phyloP scores from a whole-genome alignment of 1,140 invertebrate genomes.

The Vanessa atalanta region DNA sequence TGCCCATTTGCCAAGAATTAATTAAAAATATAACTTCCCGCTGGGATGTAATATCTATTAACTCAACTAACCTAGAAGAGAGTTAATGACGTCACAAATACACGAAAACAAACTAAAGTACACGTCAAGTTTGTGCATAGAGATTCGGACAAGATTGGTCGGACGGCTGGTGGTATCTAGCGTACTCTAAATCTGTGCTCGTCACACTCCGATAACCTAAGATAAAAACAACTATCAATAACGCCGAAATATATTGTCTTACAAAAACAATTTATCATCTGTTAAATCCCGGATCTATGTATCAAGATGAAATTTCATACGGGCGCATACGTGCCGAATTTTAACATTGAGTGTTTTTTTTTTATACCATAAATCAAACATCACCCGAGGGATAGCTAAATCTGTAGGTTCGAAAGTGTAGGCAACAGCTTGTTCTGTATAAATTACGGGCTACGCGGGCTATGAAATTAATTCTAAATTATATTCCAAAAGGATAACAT shows the following conservation, averaged over 20 bases:
- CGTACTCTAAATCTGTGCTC: too few relatives aligned
- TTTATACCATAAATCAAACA: constrained; percentile 21
- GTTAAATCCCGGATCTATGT: constrained; percentile 17
- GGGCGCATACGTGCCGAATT: constrained; percentile 15
- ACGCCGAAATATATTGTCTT: neutral
- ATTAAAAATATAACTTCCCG: too few relatives aligned
- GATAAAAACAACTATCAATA: too few relatives aligned
- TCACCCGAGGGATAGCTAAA: constrained; percentile 25
- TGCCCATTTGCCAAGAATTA: too few relatives aligned
- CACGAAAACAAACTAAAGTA: too few relatives aligned
- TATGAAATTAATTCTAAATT: constrained; percentile 9
- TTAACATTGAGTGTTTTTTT: constrained; percentile 8
- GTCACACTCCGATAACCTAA: too few relatives aligned
- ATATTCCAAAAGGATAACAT: neutral
- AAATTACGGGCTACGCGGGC: constrained; percentile 5
- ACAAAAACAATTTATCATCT: constrained; percentile 18
- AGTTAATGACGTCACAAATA: too few relatives aligned
- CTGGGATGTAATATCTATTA: too few relatives aligned
- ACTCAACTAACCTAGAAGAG: too few relatives aligned
- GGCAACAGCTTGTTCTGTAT: constrained; percentile 23
- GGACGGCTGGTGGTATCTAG: too few relatives aligned
- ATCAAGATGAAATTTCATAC: constrained; percentile 25
- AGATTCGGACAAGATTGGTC: too few relatives aligned
- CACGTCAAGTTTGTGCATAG: too few relatives aligned
- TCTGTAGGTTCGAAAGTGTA: constrained; percentile 5